These are phyloP conservation scores for Bombus cullumanus DNA, from an alignment of 1,140 invertebrate species.

Conservation along the genomic window DNA sequence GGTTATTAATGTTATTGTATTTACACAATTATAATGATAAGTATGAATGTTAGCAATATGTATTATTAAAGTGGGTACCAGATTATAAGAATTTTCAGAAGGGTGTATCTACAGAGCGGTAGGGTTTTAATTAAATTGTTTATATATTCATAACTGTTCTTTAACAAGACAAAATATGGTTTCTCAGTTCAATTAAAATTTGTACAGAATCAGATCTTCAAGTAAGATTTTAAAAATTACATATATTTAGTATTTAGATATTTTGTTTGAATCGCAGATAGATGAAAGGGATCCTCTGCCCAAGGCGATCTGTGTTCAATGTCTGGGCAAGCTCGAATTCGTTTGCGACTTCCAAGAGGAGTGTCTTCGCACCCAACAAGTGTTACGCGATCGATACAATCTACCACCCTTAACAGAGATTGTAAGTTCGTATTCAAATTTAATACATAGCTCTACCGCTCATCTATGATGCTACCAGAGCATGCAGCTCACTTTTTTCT, in stretches of 20 bases:
- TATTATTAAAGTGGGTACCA: slow-evolving; percentile 57
- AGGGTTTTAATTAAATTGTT: slow-evolving; percentile 46
- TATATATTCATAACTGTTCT: neutral
- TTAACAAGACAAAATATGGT: neutral
- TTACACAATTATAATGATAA: slow-evolving; percentile 8
- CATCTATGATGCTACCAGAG: slow-evolving; percentile 40
- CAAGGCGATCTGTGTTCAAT: slow-evolving; percentile 82
- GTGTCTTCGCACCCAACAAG: slow-evolving; percentile 80
- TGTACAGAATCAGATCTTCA: slow-evolving; percentile 10
- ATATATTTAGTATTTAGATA: slow-evolving; percentile 62
- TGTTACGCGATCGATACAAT: slow-evolving; percentile 79
- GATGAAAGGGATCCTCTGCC: slow-evolving; percentile 81
- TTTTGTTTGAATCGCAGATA: slow-evolving; percentile 80
- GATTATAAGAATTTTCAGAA: slow-evolving; percentile 32
- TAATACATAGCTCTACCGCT: slow-evolving; percentile 72
- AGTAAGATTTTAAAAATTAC: slow-evolving; percentile 20
- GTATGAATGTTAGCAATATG: slow-evolving; percentile 3
- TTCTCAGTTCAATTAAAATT: slow-evolving; percentile 1
- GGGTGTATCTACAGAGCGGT: slow-evolving; percentile 68
- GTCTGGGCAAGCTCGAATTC: slow-evolving; percentile 82
- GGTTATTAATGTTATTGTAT: slow-evolving; percentile 11
- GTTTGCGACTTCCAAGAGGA: slow-evolving; percentile 83
- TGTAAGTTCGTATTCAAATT: slow-evolving; percentile 77
- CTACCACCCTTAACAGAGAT: slow-evolving; percentile 76
- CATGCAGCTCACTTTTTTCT: slow-evolving; percentile 25